phyloP scores from a whole-genome alignment of 2,888 invertebrate genomes.

The Xestia ashworthii region DNA sequence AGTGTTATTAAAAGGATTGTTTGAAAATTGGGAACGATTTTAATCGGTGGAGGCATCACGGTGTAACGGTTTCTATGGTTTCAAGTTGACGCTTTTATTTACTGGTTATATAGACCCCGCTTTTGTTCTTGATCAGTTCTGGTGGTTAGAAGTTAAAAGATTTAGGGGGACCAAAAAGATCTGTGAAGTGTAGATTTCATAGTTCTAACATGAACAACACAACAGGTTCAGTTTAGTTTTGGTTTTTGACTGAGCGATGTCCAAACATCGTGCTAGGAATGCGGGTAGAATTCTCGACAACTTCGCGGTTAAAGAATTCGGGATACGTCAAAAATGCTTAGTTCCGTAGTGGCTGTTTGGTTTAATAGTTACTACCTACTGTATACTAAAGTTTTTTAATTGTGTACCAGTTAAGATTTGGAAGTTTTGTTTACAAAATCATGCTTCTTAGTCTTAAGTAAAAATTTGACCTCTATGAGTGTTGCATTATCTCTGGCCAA shows the following conservation, averaged over 20 bases:
- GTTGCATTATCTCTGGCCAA: neutral
- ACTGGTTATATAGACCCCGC: neutral
- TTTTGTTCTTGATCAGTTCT: neutral
- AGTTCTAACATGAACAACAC: neutral
- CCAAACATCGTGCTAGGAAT: conserved; percentile 20
- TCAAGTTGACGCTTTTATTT: conserved; percentile 33
- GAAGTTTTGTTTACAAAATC: neutral
- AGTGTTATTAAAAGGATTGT: neutral
- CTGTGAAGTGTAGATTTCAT: neutral
- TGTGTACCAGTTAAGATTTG: neutral
- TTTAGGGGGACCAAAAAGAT: neutral
- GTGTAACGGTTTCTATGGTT: conserved; percentile 52
- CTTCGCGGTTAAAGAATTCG: conserved; percentile 9
- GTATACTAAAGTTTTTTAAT: neutral
- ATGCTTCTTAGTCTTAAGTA: too few species aligned
- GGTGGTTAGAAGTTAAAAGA: neutral
- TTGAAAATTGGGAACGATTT: neutral
- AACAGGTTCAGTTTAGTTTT: neutral
- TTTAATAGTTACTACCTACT: neutral
- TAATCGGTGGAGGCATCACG: neutral
- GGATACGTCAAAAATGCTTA: conserved; percentile 6
- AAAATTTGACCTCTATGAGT: neutral
- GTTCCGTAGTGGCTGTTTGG: conserved; percentile 1
- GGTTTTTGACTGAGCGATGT: neutral
- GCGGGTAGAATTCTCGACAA: conserved; percentile 14